Evolutionary conservation across 1,140 invertebrate genomes (phyloP).

Genomic region (Trissolcus basalis): DNA sequence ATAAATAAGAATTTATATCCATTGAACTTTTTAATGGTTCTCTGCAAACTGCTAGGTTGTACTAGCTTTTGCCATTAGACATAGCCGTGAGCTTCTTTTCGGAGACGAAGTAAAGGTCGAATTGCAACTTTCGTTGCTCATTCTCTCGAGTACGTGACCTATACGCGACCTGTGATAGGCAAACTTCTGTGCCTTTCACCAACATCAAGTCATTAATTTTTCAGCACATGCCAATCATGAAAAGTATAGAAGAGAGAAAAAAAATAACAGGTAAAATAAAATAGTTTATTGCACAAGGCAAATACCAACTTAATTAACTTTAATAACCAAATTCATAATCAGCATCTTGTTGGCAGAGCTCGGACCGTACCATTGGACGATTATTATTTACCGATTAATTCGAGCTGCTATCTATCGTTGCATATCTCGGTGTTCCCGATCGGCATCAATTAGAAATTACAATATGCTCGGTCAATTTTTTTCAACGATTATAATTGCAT

Average conservation of each 20-base stretch:
- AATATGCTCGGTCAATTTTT: too few relatives aligned
- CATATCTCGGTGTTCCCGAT: too few relatives aligned
- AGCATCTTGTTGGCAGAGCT: too few relatives aligned
- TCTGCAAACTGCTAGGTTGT: slow-evolving; percentile 10
- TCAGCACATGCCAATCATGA: slow-evolving; percentile 46
- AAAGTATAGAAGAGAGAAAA: slow-evolving; percentile 42
- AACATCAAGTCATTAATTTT: slow-evolving; percentile 51
- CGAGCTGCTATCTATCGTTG: too few relatives aligned
- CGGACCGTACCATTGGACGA: too few relatives aligned
- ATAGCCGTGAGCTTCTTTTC: slow-evolving; percentile 39
- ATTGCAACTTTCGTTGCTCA: slow-evolving; percentile 56
- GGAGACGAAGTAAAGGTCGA: slow-evolving; percentile 50
- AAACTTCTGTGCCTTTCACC: slow-evolving; percentile 56
- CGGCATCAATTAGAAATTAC: too few relatives aligned
- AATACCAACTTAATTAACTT: slow-evolving; percentile 36
- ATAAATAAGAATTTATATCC: too few relatives aligned
- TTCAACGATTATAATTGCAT: too few relatives aligned
- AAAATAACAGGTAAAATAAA: too few relatives aligned
- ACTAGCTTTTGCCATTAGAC: slow-evolving; percentile 40
- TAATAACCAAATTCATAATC: too few relatives aligned
- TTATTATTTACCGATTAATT: too few relatives aligned
- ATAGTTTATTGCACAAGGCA: slow-evolving; percentile 34
- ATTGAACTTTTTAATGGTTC: neutral
- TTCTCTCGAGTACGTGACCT: slow-evolving; percentile 49
- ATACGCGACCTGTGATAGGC: slow-evolving; percentile 43